Evolutionary conservation across 2,113 vertebrate species (phyloP).

Genomic region (Tachuris rubrigastra): DNA sequence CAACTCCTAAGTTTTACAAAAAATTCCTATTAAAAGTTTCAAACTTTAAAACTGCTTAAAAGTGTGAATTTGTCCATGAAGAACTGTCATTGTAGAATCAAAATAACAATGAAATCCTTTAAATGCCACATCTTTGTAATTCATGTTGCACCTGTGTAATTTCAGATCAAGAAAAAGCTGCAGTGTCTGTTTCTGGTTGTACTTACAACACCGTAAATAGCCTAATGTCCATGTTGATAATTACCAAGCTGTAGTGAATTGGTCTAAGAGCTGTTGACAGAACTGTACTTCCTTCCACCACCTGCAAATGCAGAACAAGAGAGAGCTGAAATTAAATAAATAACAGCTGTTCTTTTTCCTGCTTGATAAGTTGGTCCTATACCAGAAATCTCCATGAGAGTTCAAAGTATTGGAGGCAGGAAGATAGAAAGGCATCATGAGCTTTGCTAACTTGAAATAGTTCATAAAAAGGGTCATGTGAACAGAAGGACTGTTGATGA

Average conservation of each 20-base stretch:
- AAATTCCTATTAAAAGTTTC: background rate
- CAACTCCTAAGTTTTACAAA: background rate
- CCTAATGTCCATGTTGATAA: background rate
- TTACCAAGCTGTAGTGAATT: background rate
- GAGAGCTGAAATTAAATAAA: conserved; percentile 12
- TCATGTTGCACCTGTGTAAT: background rate
- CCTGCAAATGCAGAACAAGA: background rate
- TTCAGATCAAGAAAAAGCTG: background rate
- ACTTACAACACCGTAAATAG: background rate
- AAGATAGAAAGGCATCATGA: background rate
- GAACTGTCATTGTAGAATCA: background rate
- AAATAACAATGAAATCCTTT: background rate
- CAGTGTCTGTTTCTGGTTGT: background rate
- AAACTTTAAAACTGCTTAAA: background rate
- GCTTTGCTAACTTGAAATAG: background rate
- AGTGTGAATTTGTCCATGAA: background rate
- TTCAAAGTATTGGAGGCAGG: background rate
- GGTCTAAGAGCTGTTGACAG: background rate
- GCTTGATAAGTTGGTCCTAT: background rate
- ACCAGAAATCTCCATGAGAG: background rate
- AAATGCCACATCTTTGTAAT: background rate
- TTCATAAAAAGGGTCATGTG: background rate
- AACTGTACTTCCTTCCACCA: background rate
- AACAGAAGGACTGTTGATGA: background rate
- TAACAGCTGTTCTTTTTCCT: conserved; percentile 3